phyloP scores from a whole-genome alignment of 2,888 invertebrate species.

The Hoplodrina ambigua region DNA sequence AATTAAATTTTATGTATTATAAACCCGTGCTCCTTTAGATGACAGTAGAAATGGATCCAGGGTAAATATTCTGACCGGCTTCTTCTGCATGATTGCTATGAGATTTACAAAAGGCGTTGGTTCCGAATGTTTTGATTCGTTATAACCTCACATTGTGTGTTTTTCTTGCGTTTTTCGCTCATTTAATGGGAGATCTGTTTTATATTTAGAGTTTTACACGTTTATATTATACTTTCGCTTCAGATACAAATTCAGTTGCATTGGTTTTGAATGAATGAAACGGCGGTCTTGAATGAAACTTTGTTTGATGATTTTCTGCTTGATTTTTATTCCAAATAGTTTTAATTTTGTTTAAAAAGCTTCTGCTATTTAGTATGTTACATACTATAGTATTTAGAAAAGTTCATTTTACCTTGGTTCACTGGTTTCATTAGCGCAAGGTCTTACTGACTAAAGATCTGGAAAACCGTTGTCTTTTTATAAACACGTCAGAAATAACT shows the following conservation, averaged over 20 bases:
- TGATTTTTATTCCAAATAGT: background rate
- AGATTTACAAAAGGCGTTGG: constrained; percentile 63
- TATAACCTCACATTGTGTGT: constrained; percentile 80
- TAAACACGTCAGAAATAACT: constrained; percentile 60
- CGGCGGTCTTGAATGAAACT: constrained; percentile 31
- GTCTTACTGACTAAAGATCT: constrained; percentile 39
- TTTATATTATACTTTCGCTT: constrained; percentile 32
- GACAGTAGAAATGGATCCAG: constrained; percentile 84
- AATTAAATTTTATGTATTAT: constrained; percentile 79
- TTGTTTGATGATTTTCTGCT: constrained; percentile 8
- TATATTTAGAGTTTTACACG: constrained; percentile 53
- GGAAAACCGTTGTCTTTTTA: constrained; percentile 50
- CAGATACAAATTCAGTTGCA: constrained; percentile 29
- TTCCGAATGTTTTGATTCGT: constrained; percentile 81
- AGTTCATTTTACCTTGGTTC: constrained; percentile 34
- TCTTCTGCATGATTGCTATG: constrained; percentile 68
- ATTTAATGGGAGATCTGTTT: constrained; percentile 57
- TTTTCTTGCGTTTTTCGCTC: constrained; percentile 64
- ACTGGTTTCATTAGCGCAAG: constrained; percentile 57
- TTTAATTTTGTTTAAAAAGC: background rate
- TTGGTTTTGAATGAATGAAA: constrained; percentile 42
- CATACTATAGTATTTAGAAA: background rate
- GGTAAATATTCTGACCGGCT: constrained; percentile 81
- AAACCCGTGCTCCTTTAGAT: constrained; percentile 74
- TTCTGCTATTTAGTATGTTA: background rate